These are phyloP conservation scores for Gastracanthus pulcherrimus DNA, from an alignment of 2,888 invertebrate genomes.

Conservation along the genomic window DNA sequence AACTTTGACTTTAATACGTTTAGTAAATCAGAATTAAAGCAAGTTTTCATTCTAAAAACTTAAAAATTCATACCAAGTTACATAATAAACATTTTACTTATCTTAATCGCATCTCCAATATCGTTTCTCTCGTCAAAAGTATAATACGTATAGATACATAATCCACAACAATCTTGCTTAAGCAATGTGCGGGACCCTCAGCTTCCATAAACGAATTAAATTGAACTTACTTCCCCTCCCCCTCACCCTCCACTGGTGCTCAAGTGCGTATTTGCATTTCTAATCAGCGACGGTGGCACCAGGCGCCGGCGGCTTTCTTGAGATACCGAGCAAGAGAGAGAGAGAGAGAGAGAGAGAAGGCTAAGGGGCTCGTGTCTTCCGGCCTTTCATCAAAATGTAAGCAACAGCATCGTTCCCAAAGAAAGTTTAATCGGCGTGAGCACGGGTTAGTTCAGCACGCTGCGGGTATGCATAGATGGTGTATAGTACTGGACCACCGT, in stretches of 20 bases:
- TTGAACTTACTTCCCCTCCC: background rate
- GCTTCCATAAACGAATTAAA: constrained; percentile 36
- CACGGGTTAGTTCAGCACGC: constrained; percentile 7
- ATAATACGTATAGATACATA: too few species aligned
- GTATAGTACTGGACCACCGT: too few species aligned
- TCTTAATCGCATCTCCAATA: too few species aligned
- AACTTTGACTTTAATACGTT: too few species aligned
- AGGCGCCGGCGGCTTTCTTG: constrained; percentile 29
- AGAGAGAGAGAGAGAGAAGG: background rate
- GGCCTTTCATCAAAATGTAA: constrained; percentile 49
- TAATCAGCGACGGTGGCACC: constrained; percentile 37
- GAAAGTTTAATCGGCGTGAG: constrained; percentile 48
- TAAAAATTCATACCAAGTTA: too few species aligned
- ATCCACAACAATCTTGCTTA: constrained; percentile 27
- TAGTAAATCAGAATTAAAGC: too few species aligned
- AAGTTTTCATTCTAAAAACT: too few species aligned
- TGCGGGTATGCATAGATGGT: too few species aligned
- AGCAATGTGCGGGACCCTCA: too few species aligned
- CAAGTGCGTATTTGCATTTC: constrained; percentile 47
- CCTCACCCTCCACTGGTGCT: background rate
- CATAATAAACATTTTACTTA: too few species aligned
- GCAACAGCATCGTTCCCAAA: constrained; percentile 20
- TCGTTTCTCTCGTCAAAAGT: too few species aligned
- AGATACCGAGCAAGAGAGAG: background rate
- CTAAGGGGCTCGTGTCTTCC: constrained; percentile 27